Base-by-base conservation (phyloP, 2,888 invertebrate genomes). In the Ochlodes sylvanus region DNA sequence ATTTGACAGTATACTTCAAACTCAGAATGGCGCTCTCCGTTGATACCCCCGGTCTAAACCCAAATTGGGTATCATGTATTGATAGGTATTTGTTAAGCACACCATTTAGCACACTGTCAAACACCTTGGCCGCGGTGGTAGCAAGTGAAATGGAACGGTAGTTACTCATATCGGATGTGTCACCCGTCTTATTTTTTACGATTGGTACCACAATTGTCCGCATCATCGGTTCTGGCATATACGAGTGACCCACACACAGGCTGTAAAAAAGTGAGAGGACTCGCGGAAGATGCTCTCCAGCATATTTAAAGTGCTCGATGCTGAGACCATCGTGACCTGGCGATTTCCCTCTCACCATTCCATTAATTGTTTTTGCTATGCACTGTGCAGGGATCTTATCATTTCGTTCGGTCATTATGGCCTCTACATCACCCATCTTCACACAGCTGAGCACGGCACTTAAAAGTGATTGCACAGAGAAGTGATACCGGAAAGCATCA, bases 1-100 rank as follows among this genome's bases (percentile, higher is more conserved):
- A 70, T 38, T 62, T 32, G 50, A 72, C 68, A 57, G 69, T 72
- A 12, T 71, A 70, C 61, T 72, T 72, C 0, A 72, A 56, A 21
- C 65, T 47, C 3, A 69, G 17, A 9, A 69, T 69, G 14, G 67
- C 67, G 50, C 66, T 72, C 60, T 70, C 70, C 1, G 69, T 72
- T 0, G 68, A 69, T 7, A 70, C 19, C 5, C 63, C 54, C n/a
- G 60, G 42, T 32, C 67, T 61, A 44, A 72, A 72, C 5, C 70
- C 68, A 32, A 67, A 66, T 60, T 69, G 70, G 1, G 42, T 57
- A 38, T 72, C 70, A 44, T 69, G 63, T 21, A 65, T 34, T 5
- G 42, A 2, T 1, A 69, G 6, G 19, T 62, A 50, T 4, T 65
- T 47, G 17, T 34, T 32, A 7, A 42, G 63, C 4, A 4, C 9